Base-by-base conservation (phyloP, 2,888 invertebrate genomes). In the Callyntrura sp. region DNA sequence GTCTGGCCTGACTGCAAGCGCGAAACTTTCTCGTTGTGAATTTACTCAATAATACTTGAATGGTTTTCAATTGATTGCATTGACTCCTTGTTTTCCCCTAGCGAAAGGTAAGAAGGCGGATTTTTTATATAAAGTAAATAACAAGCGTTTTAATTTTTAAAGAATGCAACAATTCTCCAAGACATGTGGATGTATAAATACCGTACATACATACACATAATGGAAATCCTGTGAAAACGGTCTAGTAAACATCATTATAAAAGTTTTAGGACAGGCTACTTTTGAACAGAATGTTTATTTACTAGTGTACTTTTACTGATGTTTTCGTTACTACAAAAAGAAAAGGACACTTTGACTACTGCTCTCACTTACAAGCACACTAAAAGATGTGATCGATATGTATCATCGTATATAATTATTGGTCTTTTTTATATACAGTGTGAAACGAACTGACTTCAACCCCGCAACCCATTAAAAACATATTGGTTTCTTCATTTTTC, bases 41-140 rank as follows among this genome's bases (percentile, higher is more conserved):
- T 57, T 88, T 81, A 70, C 55, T 81, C 68, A 48, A 68, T 81
- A 70, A 79, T 87, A 70, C 88, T 82, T 88, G 70, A 82, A 88
- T 82, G 73, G 28, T 25, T 82, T 73, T 82, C 62, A 81, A 79
- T 86, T 86, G 79, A 79, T 79, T 81, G 60, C 82, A 82, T 82
- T 88, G 81, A 88, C 82, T 88, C 78, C 85, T 86, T 78, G 35
- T 88, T 48, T 88, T 43, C 48, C 11, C 9, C 25, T 28, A 23
- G 57, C 4, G 23, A 28, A 28, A 28, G 28, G 28, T 14, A 65
- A 65, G 25, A 70, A 8, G 51, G 43, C n/a, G 55, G 43, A 51
- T 85, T 83, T 83, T 51, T 25, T 76, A 4, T 1, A 25, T 23
- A 79, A 79, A 79, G 60, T 60, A 79, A 60, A 79, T 57, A 79